Conservation (phyloP, 2,113 vertebrate genomes). For the Cololabis saira region DNA sequence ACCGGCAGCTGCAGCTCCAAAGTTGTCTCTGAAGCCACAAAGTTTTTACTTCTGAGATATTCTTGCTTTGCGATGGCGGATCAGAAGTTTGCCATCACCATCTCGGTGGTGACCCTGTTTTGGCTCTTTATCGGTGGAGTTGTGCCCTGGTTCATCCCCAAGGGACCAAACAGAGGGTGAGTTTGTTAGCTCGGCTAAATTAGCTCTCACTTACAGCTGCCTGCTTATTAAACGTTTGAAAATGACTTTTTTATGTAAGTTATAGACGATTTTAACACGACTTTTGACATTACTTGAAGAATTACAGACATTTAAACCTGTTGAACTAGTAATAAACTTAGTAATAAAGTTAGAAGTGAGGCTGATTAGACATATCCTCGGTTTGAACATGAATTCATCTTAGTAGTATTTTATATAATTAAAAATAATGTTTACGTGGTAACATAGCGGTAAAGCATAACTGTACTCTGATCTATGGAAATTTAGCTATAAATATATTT, state of each 20-base stretch:
- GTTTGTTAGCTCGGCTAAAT: constrained; percentile 68
- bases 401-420: not conserved
- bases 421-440: no score
- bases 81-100: constrained; percentile 82
- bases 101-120: constrained; percentile 91
- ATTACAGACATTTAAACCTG: not conserved
- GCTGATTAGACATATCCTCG: constrained; percentile 22
- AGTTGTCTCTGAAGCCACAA: constrained; percentile 11
- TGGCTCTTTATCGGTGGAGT: constrained; percentile 90
- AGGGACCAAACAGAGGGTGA: constrained; percentile 95
- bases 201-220: not conserved
- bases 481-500: not conserved
- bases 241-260: no score
- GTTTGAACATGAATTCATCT: not conserved
- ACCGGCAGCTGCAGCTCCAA: not conserved
- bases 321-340: no score
- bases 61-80: constrained; percentile 78
- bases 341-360: constrained; percentile 6
- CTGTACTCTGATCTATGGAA: constrained; percentile 3
- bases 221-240: not conserved
- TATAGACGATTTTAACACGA: not conserved
- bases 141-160: constrained; percentile 91
- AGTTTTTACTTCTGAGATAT: constrained; percentile 9
- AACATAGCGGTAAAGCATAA: no score
- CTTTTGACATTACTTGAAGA: not conserved